A percentile compares a stretch with the other conserved stretches of the same genome.
phyloP scores from a whole-genome alignment of 2,113 vertebrate genomes.

The Semicossyphus pulcher region DNA sequence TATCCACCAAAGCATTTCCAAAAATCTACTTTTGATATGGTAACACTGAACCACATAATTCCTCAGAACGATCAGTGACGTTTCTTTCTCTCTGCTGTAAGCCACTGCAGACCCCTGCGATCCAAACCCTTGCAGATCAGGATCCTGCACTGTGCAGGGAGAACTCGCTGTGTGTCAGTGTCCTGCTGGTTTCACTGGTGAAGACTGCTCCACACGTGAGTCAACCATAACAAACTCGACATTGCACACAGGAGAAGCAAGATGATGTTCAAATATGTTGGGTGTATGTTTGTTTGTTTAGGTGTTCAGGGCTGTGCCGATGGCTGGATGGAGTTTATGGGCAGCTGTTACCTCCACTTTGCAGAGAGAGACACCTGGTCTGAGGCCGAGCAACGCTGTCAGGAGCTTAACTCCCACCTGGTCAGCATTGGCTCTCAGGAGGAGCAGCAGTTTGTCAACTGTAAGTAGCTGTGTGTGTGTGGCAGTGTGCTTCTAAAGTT shows the following conservation, averaged over 20 bases:
- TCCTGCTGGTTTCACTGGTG: constrained; percentile 59
- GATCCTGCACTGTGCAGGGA: constrained; percentile 71
- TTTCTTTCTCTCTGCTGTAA: not conserved
- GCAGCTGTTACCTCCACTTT: constrained; percentile 93
- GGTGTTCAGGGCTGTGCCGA: constrained; percentile 87
- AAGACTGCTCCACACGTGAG: constrained; percentile 68
- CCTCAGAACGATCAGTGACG: too few relatives aligned
- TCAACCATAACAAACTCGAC: not conserved
- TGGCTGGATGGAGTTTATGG: constrained; percentile 93
- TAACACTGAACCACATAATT: too few relatives aligned
- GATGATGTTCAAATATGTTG: constrained; percentile 1
- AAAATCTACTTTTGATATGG: too few relatives aligned
- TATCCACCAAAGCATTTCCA: not conserved
- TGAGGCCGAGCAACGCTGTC: constrained; percentile 90
- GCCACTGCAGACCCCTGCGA: constrained; percentile 66
- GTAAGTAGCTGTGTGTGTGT: constrained; percentile 83
- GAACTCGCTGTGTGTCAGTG: constrained; percentile 68
- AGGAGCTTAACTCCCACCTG: constrained; percentile 89
- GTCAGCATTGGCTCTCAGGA: constrained; percentile 92
- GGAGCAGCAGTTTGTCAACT: constrained; percentile 94
- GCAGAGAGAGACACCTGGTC: constrained; percentile 89
- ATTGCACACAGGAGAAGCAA: not conserved
- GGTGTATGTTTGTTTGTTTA: constrained; percentile 60
- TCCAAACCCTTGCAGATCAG: constrained; percentile 71
- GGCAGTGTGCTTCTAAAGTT: not conserved